These are phyloP conservation scores for Zaprionus lachaisei DNA, from an alignment of 1,140 invertebrate species.

Conservation along the genomic window DNA sequence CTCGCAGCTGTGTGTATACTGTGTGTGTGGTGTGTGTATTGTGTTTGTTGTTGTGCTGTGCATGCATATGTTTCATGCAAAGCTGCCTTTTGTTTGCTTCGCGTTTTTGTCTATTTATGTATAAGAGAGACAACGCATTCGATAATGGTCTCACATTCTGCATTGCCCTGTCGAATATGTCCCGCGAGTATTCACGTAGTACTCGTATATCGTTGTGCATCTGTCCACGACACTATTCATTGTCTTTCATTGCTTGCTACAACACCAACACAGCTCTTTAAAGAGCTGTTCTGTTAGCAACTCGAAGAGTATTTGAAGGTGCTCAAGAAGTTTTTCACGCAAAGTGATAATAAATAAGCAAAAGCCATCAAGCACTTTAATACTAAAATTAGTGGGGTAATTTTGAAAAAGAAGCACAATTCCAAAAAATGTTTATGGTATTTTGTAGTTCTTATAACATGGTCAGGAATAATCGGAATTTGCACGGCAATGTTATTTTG, in stretches of 20 bases:
- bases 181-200: background rate
- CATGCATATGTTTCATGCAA: slow-evolving; percentile 29
- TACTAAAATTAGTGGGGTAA: too few species aligned
- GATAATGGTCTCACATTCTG: slow-evolving; percentile 29
- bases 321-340: background rate
- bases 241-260: background rate
- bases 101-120: slow-evolving; percentile 48
- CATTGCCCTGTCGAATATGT: slow-evolving; percentile 11
- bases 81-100: slow-evolving; percentile 50
- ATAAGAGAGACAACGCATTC: slow-evolving; percentile 30
- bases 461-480: too few species aligned
- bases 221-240: background rate
- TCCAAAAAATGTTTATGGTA: too few species aligned
- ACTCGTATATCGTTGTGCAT: background rate
- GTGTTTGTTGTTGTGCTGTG: slow-evolving; percentile 8
- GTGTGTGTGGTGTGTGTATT: slow-evolving; percentile 2
- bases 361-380: too few species aligned
- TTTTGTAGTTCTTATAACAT: too few species aligned
- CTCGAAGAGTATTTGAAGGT: background rate
- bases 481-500: too few species aligned
- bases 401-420: too few species aligned
- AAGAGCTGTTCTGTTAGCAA: background rate
- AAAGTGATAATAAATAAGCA: background rate
- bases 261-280: background rate
- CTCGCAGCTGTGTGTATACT: slow-evolving; percentile 34